Evolutionary conservation across 1,140 invertebrate genomes (phyloP).

Genomic region (Camponotus pennsylvanicus): DNA sequence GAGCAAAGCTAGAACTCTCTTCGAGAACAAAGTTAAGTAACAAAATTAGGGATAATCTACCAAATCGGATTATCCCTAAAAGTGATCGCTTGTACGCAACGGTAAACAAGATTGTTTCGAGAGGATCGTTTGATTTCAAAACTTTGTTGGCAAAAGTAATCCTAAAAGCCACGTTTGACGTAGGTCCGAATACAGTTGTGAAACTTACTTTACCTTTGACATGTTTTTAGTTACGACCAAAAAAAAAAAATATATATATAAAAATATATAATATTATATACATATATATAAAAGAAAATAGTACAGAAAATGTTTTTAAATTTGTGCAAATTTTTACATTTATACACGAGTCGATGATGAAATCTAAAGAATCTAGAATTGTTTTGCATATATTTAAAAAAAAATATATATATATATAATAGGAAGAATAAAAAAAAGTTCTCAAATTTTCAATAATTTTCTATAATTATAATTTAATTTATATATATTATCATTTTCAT

Average conservation of each 20-base stretch:
- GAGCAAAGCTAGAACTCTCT: not conserved
- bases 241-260: not conserved
- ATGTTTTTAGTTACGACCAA: conserved; percentile 19
- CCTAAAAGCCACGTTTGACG: conserved; percentile 68
- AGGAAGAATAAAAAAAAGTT: not conserved
- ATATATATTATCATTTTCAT: too few relatives aligned
- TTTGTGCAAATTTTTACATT: not conserved
- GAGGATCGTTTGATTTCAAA: not conserved
- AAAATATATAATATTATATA: not conserved
- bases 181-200: conserved; percentile 59
- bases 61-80: conserved; percentile 26
- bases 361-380: not conserved
- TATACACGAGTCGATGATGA: not conserved
- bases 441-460: not conserved
- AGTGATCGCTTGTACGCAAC: conserved; percentile 47
- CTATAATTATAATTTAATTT: not conserved
- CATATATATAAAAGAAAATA: not conserved
- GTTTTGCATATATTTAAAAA: not conserved
- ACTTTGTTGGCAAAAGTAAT: conserved; percentile 63
- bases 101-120: conserved; percentile 6
- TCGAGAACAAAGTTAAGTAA: not conserved
- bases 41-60: conserved; percentile 13
- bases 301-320: not conserved
- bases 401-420: not conserved
- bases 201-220: conserved; percentile 37